Percentiles rank a stretch among this genome's conserved stretches.
Conservation (phyloP, 2,888 invertebrate genomes). For the Pinctada fucata region DNA sequence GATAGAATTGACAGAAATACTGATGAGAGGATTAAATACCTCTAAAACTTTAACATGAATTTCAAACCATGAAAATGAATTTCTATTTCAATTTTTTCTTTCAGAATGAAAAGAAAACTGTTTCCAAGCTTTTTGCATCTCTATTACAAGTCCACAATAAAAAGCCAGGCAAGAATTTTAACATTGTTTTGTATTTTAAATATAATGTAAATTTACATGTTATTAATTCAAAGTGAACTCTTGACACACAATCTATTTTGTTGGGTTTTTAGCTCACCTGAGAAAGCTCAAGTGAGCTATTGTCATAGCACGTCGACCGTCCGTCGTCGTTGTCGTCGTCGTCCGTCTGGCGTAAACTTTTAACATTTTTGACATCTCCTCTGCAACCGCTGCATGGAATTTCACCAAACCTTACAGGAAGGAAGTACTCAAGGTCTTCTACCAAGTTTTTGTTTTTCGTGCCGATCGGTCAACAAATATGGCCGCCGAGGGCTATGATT, state of each 20-base stretch:
- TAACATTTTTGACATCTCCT: neutral
- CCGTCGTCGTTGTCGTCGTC: neutral
- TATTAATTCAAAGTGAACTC: no score
- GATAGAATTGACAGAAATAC: no score
- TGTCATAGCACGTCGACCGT: neutral
- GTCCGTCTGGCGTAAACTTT: neutral
- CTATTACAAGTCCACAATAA: conserved; percentile 73
- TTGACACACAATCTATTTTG: neutral
- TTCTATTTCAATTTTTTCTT: conserved; percentile 5
- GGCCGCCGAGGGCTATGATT: neutral
- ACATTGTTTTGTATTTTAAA: no score
- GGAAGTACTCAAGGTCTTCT: neutral
- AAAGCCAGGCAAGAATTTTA: conserved; percentile 59
- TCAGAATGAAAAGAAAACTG: conserved; percentile 67
- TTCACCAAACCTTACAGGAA: neutral
- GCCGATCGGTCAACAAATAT: neutral
- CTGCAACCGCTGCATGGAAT: no score
- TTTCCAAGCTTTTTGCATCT: conserved; percentile 69
- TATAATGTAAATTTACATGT: no score
- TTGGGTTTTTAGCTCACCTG: conserved; percentile 3
- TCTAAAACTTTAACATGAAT: no score
- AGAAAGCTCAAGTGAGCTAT: conserved; percentile 1
- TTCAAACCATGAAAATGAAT: no score
- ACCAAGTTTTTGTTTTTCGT: neutral
- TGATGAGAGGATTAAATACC: no score